These are phyloP conservation scores for Eptesicus fuscus DNA, from an alignment of 2,113 vertebrate genomes.

Conservation along the genomic window DNA sequence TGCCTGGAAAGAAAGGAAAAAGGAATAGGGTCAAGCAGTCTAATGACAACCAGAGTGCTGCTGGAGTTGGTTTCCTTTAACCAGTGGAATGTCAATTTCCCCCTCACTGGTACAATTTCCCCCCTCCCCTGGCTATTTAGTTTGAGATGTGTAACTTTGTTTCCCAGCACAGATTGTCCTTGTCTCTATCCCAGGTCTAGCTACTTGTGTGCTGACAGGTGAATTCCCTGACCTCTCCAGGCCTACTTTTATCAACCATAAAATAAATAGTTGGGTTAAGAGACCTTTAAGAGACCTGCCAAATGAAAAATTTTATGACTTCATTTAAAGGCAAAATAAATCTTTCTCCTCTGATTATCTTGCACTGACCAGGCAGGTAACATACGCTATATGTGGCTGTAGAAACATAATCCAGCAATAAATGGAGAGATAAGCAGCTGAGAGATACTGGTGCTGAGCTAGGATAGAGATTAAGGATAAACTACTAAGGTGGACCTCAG, in stretches of 20 bases:
- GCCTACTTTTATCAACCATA: conserved; percentile 4
- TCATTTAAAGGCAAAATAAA: conserved; percentile 52
- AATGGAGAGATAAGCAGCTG: conserved; percentile 27
- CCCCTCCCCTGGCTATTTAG: not conserved
- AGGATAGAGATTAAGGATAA: not conserved
- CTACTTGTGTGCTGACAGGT: not conserved
- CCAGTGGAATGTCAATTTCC: not conserved
- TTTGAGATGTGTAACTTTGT: not conserved
- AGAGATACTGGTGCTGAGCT: not conserved
- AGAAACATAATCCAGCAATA: not conserved
- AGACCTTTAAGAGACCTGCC: conserved; percentile 1
- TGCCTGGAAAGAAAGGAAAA: not conserved
- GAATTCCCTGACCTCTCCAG: conserved; percentile 21
- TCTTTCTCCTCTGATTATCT: conserved; percentile 57
- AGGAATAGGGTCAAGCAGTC: not conserved
- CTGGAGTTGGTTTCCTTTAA: not conserved
- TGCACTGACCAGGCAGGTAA: not conserved
- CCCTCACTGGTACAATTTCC: not conserved
- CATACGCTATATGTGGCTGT: not conserved
- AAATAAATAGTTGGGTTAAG: conserved; percentile 31
- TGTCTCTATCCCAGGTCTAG: not conserved
- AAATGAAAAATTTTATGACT: conserved; percentile 28
- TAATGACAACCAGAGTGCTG: not conserved
- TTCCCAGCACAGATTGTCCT: not conserved
- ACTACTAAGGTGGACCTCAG: not conserved